Base-by-base conservation (phyloP, 1,140 invertebrate species). In the Nephila pilipes region DNA sequence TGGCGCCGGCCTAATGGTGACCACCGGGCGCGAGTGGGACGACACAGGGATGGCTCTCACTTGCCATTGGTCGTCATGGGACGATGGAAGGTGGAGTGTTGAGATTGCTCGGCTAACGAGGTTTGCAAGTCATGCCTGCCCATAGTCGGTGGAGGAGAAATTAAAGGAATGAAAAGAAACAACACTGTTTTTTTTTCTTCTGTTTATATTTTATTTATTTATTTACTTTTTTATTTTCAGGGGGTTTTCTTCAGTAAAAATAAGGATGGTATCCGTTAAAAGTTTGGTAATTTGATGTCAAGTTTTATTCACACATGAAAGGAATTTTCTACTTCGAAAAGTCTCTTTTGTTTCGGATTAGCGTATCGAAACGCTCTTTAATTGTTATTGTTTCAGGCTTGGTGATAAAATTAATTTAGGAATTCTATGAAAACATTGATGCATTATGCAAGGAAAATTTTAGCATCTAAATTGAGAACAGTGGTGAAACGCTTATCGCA, bases 1-100 rank as follows among this genome's bases (percentile, higher is more conserved):
- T 75, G 65, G 65, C 65, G 65, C 65, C 65, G 65, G 16, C 65
- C 29, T 75, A 75, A 75, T 75, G 65, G 65, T 75, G 65, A 75
- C 65, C 65, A 75, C 65, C 65, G 65, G 65, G 65, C 29, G 65
- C 10, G 65, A 75, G 65, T 75, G 65, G 65, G 65, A 75, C 65
- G 65, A 75, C 18, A 75, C 65, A 75, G 65, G 14, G 65, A 75
- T 75, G 25, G 65, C 65, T 75, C 65, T 75, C 65, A 75, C 65
- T 75, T 75, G 65, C 65, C 65, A 75, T 75, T 75, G 65, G 65
- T 75, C 65, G 65, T 75, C 65, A 32, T 29, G 25, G 65, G 65
- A 75, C 29, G 65, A 32, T 75, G 65, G 65, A 75, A 75, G 65
- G 65, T 75, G 65, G 65, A 75, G 65, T 75, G 65, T 75, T 75